Evolutionary conservation across 2,113 vertebrate genomes (phyloP).

Genomic region (Formicarius rufipectus): DNA sequence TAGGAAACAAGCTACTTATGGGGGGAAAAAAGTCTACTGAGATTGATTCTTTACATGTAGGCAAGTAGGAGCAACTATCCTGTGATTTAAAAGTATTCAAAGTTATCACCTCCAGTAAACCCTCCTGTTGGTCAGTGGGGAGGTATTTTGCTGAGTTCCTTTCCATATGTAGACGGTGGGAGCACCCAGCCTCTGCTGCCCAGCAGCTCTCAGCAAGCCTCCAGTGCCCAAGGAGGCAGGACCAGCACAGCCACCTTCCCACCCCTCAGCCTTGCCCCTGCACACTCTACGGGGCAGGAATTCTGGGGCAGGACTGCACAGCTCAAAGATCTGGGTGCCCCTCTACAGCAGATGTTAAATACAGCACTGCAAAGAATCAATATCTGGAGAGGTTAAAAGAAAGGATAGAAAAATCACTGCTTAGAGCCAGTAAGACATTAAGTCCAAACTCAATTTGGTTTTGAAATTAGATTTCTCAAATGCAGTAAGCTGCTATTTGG

Average conservation of each 20-base stretch:
- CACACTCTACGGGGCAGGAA: fast-evolving
- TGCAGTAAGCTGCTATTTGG: not conserved
- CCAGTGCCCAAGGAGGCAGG: not conserved
- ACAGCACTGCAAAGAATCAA: not conserved
- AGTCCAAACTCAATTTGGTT: conserved; percentile 31
- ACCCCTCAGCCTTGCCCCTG: not conserved
- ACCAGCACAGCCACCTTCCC: not conserved
- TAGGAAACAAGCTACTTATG: not conserved
- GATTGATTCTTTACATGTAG: not conserved
- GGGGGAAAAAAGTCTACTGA: not conserved
- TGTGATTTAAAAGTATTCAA: not conserved
- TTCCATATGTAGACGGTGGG: not conserved
- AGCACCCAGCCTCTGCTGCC: fast-evolving
- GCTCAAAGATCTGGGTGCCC: not conserved
- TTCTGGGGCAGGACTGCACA: not conserved
- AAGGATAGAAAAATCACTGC: not conserved
- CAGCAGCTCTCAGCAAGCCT: not conserved
- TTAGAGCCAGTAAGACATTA: not conserved
- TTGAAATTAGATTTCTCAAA: conserved; percentile 37
- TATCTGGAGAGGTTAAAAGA: not conserved
- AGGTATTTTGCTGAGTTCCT: not conserved
- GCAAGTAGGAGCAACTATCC: not conserved
- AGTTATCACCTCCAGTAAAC: not conserved
- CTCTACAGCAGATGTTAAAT: not conserved
- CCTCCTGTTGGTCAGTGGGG: not conserved